Evolutionary conservation across 2,888 invertebrate genomes (phyloP), one percentile per base, ranked within the genome.

Genomic region (Luffia ferchaultella): DNA sequence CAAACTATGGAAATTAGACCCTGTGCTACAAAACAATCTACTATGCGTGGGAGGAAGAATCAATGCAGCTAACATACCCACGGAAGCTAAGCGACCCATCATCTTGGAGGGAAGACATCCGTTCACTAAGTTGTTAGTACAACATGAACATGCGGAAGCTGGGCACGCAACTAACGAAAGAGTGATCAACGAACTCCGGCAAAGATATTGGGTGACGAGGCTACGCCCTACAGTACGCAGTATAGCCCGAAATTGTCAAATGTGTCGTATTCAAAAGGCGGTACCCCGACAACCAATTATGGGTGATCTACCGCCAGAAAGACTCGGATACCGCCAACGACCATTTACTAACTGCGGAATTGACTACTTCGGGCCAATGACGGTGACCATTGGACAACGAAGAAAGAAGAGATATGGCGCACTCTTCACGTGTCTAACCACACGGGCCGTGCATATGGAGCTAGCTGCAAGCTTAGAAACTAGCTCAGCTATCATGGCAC

Each of bases 321-420:
- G 50, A 15, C 3, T 53, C 40, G 53, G 53, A 1, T 51, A 54
- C 46, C 44, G 53, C n/a, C 43, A 18, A 1, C 48, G 55, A 9
- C 56, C 53, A 1, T 58, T 56, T 18, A 42, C 52, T 1, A 17
- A 47, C 16, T 53, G 53, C n/a, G 58, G 59, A 1, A 30, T 58
- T 1, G 57, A 58, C 18, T 48, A 57, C n/a, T 56, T 59, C 40
- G 59, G 60, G 2, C 58, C 58, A 1, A 53, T 57, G 51, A 16
- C 18, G 7, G n/a, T n/a, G n/a, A n/a, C n/a, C n/a, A n/a, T n/a
- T n/a, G n/a, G n/a, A n/a, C n/a, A n/a, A n/a, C n/a, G n/a, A n/a
- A n/a, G n/a, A n/a, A n/a, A n/a, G n/a, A n/a, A n/a, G n/a, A n/a
- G n/a, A n/a, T n/a, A n/a, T 54, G 56, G 57, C 1, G 61, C 52